These are phyloP conservation scores for Salmo trutta DNA, from an alignment of 2,797 vertebrate species.

Conservation along the genomic window DNA sequence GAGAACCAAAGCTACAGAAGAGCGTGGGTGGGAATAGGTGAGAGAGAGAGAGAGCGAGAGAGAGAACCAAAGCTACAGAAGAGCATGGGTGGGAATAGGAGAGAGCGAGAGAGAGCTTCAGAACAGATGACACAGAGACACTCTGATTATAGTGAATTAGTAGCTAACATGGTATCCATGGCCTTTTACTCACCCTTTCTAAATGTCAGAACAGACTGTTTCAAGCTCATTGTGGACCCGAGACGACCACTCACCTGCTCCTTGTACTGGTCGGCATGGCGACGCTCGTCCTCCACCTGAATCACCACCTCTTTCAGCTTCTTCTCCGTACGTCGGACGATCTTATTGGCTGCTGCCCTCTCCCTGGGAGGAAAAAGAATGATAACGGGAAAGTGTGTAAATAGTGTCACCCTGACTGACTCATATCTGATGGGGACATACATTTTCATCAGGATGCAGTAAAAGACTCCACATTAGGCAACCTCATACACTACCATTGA, in stretches of 20 bases:
- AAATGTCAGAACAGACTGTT: no score
- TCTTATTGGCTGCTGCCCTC: conserved; percentile 90
- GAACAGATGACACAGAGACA: not conserved
- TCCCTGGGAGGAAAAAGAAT: conserved; percentile 74
- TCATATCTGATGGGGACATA: not conserved
- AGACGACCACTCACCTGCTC: conserved; percentile 81
- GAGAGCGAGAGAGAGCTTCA: not conserved
- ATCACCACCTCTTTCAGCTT: conserved; percentile 97
- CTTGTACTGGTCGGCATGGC: conserved; percentile 95
- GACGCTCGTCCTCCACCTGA: conserved; percentile 96
- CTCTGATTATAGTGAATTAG: not conserved
- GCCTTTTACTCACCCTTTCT: not conserved
- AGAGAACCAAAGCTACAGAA: no score
- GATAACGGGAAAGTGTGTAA: not conserved
- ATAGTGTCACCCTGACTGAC: not conserved
- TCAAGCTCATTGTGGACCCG: not conserved
- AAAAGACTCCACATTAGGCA: no score
- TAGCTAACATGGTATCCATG: not conserved
- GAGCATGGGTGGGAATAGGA: no score
- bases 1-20: no score
- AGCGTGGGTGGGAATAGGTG: no score
- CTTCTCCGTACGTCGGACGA: conserved; percentile 94
- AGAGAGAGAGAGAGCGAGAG: no score
- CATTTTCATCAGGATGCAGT: not conserved
- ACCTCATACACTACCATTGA: no score